phyloP scores from a whole-genome alignment of 2,797 vertebrate species.

The Oryzias dopingdopingensis region DNA sequence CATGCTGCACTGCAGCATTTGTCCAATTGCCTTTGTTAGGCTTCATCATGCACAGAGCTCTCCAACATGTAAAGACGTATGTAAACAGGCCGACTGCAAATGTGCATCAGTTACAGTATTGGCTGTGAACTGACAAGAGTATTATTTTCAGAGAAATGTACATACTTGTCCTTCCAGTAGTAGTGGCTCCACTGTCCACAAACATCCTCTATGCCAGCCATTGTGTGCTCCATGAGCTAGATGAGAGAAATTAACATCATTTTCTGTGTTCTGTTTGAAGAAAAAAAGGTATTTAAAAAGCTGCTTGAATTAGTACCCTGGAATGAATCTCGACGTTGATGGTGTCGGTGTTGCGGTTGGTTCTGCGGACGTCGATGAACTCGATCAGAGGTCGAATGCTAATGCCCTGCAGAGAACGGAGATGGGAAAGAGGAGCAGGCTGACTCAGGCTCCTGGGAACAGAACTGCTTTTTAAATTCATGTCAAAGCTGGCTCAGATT shows the following conservation, averaged over 20 bases:
- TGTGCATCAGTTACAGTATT: too few relatives aligned
- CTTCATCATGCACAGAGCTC: too few relatives aligned
- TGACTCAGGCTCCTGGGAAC: neutral
- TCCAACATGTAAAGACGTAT: too few relatives aligned
- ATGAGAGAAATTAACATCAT: constrained; percentile 7
- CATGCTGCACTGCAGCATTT: too few relatives aligned
- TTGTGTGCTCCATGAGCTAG: constrained; percentile 93
- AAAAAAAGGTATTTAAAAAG: neutral
- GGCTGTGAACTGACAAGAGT: neutral
- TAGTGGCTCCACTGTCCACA: constrained; percentile 98
- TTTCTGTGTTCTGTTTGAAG: too few relatives aligned
- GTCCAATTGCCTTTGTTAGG: too few relatives aligned
- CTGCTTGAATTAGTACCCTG: constrained; percentile 79
- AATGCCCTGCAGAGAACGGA: constrained; percentile 81
- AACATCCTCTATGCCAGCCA: constrained; percentile 93
- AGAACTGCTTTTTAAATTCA: neutral
- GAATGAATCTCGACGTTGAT: constrained; percentile 92
- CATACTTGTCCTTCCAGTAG: constrained; percentile 99
- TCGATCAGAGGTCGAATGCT: constrained; percentile 93
- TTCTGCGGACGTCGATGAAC: constrained; percentile 90
- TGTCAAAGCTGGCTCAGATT: too few relatives aligned
- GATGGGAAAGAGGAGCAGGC: too few relatives aligned
- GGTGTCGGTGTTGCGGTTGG: constrained; percentile 87
- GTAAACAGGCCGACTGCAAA: too few relatives aligned
- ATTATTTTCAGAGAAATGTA: neutral